Base-by-base conservation (phyloP, 1,140 invertebrate genomes). In the Euura lappo region DNA sequence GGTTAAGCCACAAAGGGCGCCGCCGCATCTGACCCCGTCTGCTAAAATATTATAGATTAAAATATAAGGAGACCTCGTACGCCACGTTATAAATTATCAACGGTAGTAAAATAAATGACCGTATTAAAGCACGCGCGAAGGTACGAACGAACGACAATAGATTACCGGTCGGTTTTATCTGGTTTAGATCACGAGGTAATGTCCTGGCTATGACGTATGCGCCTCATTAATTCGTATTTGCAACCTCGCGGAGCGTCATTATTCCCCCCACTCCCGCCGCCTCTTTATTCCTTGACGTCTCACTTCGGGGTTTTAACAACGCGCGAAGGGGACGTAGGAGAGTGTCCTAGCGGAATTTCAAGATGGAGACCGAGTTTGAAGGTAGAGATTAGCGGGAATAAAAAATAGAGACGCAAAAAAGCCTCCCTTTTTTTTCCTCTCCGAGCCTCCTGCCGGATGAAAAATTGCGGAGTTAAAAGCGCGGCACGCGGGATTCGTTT, bases 31-130 rank as follows among this genome's bases (percentile, higher is more conserved):
- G 47, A 51, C 7, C 28, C 47, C n/a, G 47, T 51, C 47, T n/a
- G 47, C 47, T 51, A n/a, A 51, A 51, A 51, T 51, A 51, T 51
- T 51, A 51, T 51, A 51, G 47, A 51, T 51, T 51, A 51, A 51
- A 51, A 51, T 51, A 51, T 51, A 51, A 51, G 47, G 47, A 51
- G 47, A 51, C 47, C 47, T n/a, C 47, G 47, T 51, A 51, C 47
- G 47, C 47, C 47, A 51, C 47, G 47, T 51, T 51, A 51, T 51
- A 51, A 51, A 51, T 51, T 51, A 51, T 51, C 47, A n/a, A n/a
- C 7, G 47, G 47, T 51, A 8, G 47, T 51, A 51, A 51, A 51
- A 51, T 51, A 51, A 51, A 51, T n/a, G 47, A n/a, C 47, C 47
- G 47, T 7, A 8, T 28, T 28, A 28, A 28, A 28, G 28, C 28